Evolutionary conservation across 2,888 invertebrate species (phyloP), one percentile per base, ranked within the genome.

Genomic region (Dorcus parallelipipedus): DNA sequence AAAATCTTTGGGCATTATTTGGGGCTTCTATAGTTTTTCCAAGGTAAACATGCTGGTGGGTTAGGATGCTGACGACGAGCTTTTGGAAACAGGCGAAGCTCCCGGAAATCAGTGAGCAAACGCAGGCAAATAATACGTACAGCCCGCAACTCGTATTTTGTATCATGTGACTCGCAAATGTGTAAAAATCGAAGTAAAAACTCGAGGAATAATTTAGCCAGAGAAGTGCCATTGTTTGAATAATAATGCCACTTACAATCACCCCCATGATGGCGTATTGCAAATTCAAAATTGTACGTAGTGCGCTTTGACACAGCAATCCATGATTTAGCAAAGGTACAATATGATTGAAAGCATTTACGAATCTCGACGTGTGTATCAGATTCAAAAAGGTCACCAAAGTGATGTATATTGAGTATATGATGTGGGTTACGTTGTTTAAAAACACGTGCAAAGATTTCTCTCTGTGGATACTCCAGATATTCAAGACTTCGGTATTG

Each of bases 51-150:
- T 72, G 69, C 10, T 66, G 64, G 52, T 74, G 78, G 49, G 72
- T 66, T 33, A 78, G 58, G 17, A 67, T 67, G 51, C 65, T 70
- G 3, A 73, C 68, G 1, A 73, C 66, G 1, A 75, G 65, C 51
- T 74, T 77, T 64, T 78, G 78, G 56, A 76, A 78, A 58, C 78
- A 78, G 5, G 68, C 73, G 23, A 78, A 67, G 26, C 70, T 63
- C 5, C 68, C 71, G 2, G 71, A 70, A 42, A 73, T 62, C 3
- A 69, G 41, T 3, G 69, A 62, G 26, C 71, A 62, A 8, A 69
- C 20, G 3, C 62, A 64, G 38, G 71, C 67, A 42, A 76, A 72
- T 2, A 69, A 9, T 26, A 67, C 41, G 57, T 75, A 76, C 56
- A 78, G 73, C 2, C 70, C 50, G 49, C 76, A 75, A 2, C 73